phyloP scores from a whole-genome alignment of 1,140 invertebrate species.

The Drosophila chauvacae region DNA sequence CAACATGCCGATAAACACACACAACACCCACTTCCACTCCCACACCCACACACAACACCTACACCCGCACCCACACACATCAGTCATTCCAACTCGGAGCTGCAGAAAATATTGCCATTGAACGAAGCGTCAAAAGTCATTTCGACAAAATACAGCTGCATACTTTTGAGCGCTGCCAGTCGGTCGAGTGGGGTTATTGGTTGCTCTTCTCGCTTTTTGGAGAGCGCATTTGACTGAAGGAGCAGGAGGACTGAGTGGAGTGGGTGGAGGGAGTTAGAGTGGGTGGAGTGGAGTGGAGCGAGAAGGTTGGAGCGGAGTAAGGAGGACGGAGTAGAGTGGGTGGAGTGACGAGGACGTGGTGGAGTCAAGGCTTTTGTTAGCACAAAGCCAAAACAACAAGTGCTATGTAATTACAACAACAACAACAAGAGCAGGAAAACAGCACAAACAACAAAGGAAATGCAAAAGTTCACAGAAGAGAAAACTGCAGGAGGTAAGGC shows the following conservation, averaged over 20 bases:
- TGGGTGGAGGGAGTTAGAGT: neutral
- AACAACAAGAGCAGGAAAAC: slow-evolving; percentile 29
- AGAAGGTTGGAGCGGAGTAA: neutral
- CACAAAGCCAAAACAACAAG: slow-evolving; percentile 71
- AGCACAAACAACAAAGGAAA: slow-evolving; percentile 32
- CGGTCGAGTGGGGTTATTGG: slow-evolving; percentile 75
- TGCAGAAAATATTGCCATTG: slow-evolving; percentile 68
- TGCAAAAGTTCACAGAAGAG: slow-evolving; percentile 32
- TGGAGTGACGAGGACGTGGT: neutral
- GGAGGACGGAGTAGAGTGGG: neutral
- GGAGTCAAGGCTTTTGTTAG: slow-evolving; percentile 62
- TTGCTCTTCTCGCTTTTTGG: slow-evolving; percentile 52
- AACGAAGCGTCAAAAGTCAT: slow-evolving; percentile 69
- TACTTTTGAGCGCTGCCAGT: slow-evolving; percentile 68
- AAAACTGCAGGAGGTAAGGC: slow-evolving; percentile 9
- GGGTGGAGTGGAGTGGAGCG: neutral
- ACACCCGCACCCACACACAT: slow-evolving; percentile 5
- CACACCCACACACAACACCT: neutral
- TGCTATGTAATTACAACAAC: slow-evolving; percentile 68
- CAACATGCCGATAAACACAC: slow-evolving; percentile 42
- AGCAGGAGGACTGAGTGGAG: neutral
- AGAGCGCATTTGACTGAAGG: slow-evolving; percentile 25
- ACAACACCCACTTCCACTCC: slow-evolving; percentile 7
- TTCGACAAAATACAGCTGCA: slow-evolving; percentile 71
- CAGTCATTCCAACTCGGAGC: slow-evolving; percentile 5